phyloP scores from a whole-genome alignment of 2,888 invertebrate species.

The Tipula vernalis region DNA sequence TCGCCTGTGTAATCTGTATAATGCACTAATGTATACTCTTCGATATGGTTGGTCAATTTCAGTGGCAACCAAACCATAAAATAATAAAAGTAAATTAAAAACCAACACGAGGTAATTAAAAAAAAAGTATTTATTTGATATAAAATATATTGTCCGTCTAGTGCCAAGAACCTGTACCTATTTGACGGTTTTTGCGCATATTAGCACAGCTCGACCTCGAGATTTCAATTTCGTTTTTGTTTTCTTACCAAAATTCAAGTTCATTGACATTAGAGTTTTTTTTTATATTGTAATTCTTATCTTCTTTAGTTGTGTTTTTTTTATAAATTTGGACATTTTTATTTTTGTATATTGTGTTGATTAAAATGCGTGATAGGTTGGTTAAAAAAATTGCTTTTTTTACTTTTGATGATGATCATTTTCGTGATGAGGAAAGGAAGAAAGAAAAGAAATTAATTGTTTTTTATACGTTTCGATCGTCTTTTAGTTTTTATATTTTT shows the following conservation, averaged over 20 bases:
- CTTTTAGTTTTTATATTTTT: not conserved
- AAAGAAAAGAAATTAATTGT: not conserved
- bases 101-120: not conserved
- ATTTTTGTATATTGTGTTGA: not conserved
- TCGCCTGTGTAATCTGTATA: not conserved
- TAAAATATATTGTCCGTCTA: not conserved
- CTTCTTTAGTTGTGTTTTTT: not conserved
- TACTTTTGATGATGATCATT: not conserved
- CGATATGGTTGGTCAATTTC: not conserved
- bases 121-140: not conserved
- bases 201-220: constrained; percentile 11
- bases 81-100: not conserved
- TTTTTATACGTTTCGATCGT: not conserved
- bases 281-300: not conserved
- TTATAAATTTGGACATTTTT: not conserved
- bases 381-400: not conserved
- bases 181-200: not conserved
- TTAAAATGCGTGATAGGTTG: not conserved
- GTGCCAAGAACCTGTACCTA: not conserved
- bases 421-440: not conserved
- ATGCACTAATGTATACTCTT: not conserved
- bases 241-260: not conserved
- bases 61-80: not conserved
- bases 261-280: not conserved
- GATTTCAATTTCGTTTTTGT: constrained; percentile 13